These are phyloP conservation scores for Pomacea maculata DNA, from an alignment of 1,140 invertebrate genomes.

Conservation along the genomic window DNA sequence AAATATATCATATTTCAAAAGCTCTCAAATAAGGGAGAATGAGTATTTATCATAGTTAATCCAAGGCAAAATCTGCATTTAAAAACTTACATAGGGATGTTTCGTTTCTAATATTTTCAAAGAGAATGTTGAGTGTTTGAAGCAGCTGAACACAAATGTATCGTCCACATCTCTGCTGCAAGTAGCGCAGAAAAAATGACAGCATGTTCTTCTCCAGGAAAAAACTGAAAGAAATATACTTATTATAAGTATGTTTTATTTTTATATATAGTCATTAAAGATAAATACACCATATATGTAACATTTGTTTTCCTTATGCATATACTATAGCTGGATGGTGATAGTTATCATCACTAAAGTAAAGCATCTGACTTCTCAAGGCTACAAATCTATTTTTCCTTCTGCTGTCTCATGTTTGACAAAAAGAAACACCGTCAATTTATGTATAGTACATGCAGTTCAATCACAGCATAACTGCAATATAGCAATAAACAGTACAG, in stretches of 20 bases:
- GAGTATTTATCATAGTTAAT: not conserved
- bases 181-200: slow-evolving; percentile 95
- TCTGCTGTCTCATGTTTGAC: too few relatives aligned
- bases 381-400: too few relatives aligned
- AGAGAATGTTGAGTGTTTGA: slow-evolving; percentile 98
- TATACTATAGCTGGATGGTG: not conserved
- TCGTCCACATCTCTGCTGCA: slow-evolving; percentile 96
- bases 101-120: slow-evolving; percentile 99
- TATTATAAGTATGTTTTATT: not conserved
- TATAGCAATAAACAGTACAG: too few relatives aligned
- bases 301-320: not conserved
- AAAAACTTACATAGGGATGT: slow-evolving; percentile 93
- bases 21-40: not conserved
- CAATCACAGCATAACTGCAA: too few relatives aligned
- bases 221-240: slow-evolving; percentile 77
- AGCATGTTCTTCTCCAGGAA: slow-evolving; percentile 99
- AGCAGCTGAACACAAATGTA: slow-evolving; percentile 98
- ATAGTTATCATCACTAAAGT: too few relatives aligned
- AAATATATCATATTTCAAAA: slow-evolving; percentile 1
- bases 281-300: not conserved
- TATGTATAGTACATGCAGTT: too few relatives aligned
- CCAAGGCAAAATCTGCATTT: not conserved
- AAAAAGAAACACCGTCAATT: too few relatives aligned
- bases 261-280: not conserved
- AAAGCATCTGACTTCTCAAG: too few relatives aligned